phyloP scores from a whole-genome alignment of 92 coral and sea anemone species.

The Isaurus tuberculatus region DNA sequence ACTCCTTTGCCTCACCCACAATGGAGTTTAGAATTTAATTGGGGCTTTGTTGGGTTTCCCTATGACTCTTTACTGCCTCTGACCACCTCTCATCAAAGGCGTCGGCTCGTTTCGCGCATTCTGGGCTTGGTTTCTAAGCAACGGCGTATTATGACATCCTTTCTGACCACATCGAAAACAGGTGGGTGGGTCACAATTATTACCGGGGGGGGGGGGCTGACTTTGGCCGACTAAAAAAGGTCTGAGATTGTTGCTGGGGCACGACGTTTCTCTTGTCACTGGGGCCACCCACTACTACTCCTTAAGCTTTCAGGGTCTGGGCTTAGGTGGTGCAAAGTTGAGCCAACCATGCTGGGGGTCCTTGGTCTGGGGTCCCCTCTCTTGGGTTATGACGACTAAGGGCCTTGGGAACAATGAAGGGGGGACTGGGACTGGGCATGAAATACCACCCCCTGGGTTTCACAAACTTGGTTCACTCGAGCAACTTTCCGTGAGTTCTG shows the following conservation, averaged over 20 bases:
- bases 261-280: slow-evolving; percentile 31
- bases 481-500: too few species aligned
- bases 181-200: slow-evolving; percentile 8
- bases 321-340: too few species aligned
- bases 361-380: neutral
- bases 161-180: slow-evolving; percentile 68
- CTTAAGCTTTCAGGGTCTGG: too few species aligned
- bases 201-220: neutral
- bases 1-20: slow-evolving; percentile 61
- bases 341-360: too few species aligned
- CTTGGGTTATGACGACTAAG: neutral
- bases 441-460: too few species aligned
- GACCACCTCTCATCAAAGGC: slow-evolving; percentile 60
- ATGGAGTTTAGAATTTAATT: neutral
- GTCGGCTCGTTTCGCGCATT: slow-evolving; percentile 49
- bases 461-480: neutral
- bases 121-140: neutral
- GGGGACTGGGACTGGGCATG: too few species aligned
- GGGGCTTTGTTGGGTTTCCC: slow-evolving; percentile 17
- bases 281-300: neutral
- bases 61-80: slow-evolving; percentile 31
- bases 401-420: too few species aligned
- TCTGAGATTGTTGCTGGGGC: neutral
- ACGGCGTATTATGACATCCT: slow-evolving; percentile 55
- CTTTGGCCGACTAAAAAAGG: neutral